These are phyloP conservation scores for Orchesella cincta DNA, from an alignment of 1,140 invertebrate species.

Conservation along the genomic window DNA sequence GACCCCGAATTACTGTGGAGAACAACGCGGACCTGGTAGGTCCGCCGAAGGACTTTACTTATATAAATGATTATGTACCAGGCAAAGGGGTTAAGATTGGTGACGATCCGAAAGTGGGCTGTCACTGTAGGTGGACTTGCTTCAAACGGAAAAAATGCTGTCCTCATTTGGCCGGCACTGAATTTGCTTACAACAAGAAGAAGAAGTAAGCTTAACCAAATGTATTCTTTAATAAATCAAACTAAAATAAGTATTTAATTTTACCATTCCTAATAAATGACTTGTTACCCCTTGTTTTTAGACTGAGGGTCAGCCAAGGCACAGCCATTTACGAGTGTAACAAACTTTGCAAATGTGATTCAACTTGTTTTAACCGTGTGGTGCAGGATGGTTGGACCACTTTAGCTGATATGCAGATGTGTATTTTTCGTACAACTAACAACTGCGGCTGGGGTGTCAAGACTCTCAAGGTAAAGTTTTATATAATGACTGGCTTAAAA, in stretches of 20 bases:
- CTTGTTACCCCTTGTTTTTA: not conserved
- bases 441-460: conserved; percentile 91
- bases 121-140: not conserved
- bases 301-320: not conserved
- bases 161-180: not conserved
- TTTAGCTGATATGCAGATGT: conserved; percentile 64
- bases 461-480: conserved; percentile 65
- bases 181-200: conserved; percentile 64
- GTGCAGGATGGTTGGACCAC: conserved; percentile 71
- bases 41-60: not conserved
- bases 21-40: conserved; percentile 76
- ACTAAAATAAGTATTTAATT: not conserved
- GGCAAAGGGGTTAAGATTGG: not conserved
- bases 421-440: conserved; percentile 82
- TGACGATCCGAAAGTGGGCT: not conserved
- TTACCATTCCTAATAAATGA: not conserved
- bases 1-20: conserved; percentile 64
- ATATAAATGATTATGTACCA: not conserved
- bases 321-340: conserved; percentile 90
- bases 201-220: conserved; percentile 51
- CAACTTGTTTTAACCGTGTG: conserved; percentile 77
- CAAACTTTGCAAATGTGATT: conserved; percentile 73
- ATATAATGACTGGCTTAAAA: too few relatives aligned
- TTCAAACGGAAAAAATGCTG: not conserved
- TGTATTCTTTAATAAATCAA: too few relatives aligned